These are phyloP conservation scores for Pseudochaenichthys georgianus DNA, from an alignment of 2,797 vertebrate genomes.

Conservation along the genomic window DNA sequence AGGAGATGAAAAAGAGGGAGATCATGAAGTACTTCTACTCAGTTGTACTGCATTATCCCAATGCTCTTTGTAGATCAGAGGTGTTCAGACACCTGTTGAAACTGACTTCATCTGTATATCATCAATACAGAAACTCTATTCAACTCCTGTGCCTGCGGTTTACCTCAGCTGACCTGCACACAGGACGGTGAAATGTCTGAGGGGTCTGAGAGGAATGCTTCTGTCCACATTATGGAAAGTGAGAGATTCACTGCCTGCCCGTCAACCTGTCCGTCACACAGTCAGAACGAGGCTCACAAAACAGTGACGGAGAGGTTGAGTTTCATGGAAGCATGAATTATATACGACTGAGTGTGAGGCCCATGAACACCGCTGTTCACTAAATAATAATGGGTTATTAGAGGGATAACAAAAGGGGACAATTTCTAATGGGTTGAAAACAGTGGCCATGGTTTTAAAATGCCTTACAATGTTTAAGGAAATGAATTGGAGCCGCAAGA, in stretches of 20 bases:
- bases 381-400: slow-evolving; percentile 49
- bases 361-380: slow-evolving; percentile 44
- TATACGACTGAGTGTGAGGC: slow-evolving; percentile 55
- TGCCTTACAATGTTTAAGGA: neutral
- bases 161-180: slow-evolving; percentile 7
- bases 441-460: neutral
- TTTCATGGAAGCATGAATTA: slow-evolving; percentile 79
- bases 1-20: neutral
- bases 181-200: neutral
- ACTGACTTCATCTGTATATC: neutral
- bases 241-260: slow-evolving; percentile 46
- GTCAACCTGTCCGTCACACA: slow-evolving; percentile 39
- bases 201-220: slow-evolving; percentile 5
- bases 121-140: neutral
- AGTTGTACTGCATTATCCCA: neutral
- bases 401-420: slow-evolving; percentile 33
- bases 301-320: slow-evolving; percentile 53
- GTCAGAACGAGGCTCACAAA: slow-evolving; percentile 24
- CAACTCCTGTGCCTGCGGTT: neutral
- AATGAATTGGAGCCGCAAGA: slow-evolving; percentile 1
- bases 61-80: neutral
- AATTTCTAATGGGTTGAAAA: neutral
- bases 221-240: slow-evolving; percentile 24
- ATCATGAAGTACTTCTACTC: neutral
- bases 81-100: slow-evolving; percentile 8